Conservation (phyloP, 2,888 invertebrate species). For the Callinectes sapidus region DNA sequence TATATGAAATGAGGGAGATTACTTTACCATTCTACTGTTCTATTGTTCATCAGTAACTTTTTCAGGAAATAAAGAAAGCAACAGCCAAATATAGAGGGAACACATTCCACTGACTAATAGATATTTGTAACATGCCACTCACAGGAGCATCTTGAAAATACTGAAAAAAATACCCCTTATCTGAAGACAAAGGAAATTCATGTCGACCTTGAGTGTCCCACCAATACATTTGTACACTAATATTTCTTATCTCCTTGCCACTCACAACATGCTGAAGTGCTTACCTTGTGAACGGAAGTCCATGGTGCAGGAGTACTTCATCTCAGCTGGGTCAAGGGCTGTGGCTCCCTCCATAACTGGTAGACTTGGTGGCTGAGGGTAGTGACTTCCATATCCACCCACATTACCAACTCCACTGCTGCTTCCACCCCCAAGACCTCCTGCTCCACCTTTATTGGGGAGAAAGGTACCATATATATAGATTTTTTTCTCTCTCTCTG, state of each 20-base stretch:
- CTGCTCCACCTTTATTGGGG: conserved; percentile 48
- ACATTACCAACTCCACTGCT: conserved; percentile 67
- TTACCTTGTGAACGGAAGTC: conserved; percentile 78
- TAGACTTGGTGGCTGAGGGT: conserved; percentile 74
- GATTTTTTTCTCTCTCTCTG: background rate
- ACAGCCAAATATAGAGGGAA: too few relatives aligned
- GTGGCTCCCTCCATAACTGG: conserved; percentile 78
- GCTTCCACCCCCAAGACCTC: conserved; percentile 50
- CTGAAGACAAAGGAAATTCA: too few relatives aligned
- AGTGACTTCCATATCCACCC: conserved; percentile 59
- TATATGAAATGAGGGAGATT: too few relatives aligned
- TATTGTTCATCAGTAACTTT: too few relatives aligned
- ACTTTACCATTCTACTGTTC: too few relatives aligned
- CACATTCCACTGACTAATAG: background rate
- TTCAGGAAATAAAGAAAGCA: too few relatives aligned
- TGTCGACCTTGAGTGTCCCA: background rate
- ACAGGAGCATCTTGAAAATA: background rate
- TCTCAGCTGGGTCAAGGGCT: conserved; percentile 80
- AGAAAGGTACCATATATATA: background rate
- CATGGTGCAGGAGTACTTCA: conserved; percentile 83
- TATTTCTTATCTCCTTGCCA: background rate
- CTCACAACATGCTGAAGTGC: conserved; percentile 3
- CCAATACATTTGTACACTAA: background rate
- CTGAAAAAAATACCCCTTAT: too few relatives aligned
- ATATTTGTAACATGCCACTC: background rate